Evolutionary conservation across 2,888 invertebrate genomes (phyloP).

Genomic region (Parnassius apollo): DNA sequence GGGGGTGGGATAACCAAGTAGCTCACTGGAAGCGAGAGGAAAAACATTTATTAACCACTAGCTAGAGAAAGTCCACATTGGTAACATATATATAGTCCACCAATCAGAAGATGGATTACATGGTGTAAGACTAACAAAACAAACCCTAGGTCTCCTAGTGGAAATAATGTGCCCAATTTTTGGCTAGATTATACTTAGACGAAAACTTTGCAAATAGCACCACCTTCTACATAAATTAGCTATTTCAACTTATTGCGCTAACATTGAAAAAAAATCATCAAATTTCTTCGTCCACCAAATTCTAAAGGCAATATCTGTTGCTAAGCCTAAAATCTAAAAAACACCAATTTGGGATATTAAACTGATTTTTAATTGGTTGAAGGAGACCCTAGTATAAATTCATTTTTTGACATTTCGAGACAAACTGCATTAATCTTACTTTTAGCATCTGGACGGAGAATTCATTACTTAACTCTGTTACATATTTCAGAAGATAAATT

Average conservation of each 20-base stretch:
- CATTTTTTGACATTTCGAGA: constrained; percentile 24
- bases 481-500: no score
- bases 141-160: no score
- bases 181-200: not conserved
- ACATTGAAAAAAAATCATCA: constrained; percentile 9
- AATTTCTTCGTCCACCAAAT: constrained; percentile 7
- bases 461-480: no score
- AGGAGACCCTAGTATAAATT: not conserved
- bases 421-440: constrained; percentile 21
- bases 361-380: constrained; percentile 14
- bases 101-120: constrained; percentile 9
- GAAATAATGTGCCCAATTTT: no score
- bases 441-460: constrained; percentile 24
- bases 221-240: constrained; percentile 27
- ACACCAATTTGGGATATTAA: constrained; percentile 24
- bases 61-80: constrained; percentile 33
- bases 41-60: constrained; percentile 23
- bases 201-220: constrained; percentile 15
- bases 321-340: constrained; percentile 11
- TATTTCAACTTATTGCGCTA: constrained; percentile 19
- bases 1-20: constrained; percentile 32
- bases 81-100: constrained; percentile 27
- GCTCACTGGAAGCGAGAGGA: constrained; percentile 29
- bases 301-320: constrained; percentile 26
- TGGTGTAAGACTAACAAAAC: no score